Conservation (phyloP, 2,888 invertebrate genomes). For the Dugesia japonica region DNA sequence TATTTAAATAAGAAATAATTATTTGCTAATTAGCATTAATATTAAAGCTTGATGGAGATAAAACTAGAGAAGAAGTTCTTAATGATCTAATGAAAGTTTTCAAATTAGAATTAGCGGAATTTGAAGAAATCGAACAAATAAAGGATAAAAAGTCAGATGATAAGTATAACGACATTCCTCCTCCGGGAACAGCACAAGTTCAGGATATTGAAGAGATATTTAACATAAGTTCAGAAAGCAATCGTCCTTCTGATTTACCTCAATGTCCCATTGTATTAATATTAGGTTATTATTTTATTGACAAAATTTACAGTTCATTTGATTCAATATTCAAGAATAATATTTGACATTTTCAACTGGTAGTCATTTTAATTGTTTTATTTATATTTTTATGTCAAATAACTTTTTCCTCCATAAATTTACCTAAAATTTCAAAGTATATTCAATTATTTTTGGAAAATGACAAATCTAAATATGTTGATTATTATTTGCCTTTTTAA, state of each 20-base stretch:
- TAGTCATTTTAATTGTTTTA: too few relatives aligned
- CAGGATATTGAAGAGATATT: constrained; percentile 2
- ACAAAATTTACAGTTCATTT: too few relatives aligned
- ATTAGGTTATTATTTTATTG: too few relatives aligned
- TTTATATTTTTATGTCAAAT: too few relatives aligned
- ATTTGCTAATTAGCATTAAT: background rate
- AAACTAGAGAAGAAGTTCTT: background rate
- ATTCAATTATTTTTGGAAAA: too few relatives aligned
- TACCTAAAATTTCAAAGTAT: too few relatives aligned
- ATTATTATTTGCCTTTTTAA: too few relatives aligned
- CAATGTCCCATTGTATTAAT: background rate
- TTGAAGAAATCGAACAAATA: background rate
- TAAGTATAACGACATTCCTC: background rate
- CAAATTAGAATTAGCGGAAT: background rate
- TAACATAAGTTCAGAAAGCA: background rate
- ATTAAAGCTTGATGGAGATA: background rate
- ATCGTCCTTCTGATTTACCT: background rate
- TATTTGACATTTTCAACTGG: too few relatives aligned
- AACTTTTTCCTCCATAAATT: too few relatives aligned
- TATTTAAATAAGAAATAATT: background rate
- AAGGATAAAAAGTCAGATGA: background rate
- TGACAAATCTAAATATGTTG: too few relatives aligned
- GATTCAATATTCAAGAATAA: too few relatives aligned
- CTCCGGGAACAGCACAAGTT: background rate
- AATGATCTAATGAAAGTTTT: background rate